Conservation (phyloP, 2,888 invertebrate species). For the Scaptomyza tumidula region DNA sequence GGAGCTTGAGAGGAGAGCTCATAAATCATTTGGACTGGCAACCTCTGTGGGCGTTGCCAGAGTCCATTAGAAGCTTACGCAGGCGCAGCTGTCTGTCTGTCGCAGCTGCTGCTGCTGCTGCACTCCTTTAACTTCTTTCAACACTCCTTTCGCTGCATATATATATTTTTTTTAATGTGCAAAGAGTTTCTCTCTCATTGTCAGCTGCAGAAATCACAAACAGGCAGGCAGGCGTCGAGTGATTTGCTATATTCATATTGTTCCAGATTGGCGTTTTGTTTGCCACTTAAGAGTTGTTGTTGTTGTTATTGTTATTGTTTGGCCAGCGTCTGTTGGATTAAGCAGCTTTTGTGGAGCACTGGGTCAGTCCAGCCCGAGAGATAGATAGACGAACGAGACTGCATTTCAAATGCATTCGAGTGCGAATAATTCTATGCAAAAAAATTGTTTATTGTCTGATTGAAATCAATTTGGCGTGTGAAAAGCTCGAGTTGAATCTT, state of each 20-base stretch:
- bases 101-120: constrained; percentile 10
- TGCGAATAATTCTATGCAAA: constrained; percentile 64
- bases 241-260: constrained; percentile 63
- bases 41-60: constrained; percentile 70
- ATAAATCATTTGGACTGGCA: constrained; percentile 70
- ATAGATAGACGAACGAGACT: neutral
- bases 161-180: too few relatives aligned
- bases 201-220: constrained; percentile 65
- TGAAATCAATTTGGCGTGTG: constrained; percentile 72
- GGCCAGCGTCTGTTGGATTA: constrained; percentile 42
- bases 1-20: constrained; percentile 50
- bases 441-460: constrained; percentile 72
- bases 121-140: neutral
- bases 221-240: constrained; percentile 46
- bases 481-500: constrained; percentile 20
- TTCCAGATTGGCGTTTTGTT: constrained; percentile 62
- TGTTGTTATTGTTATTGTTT: constrained; percentile 43
- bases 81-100: constrained; percentile 58
- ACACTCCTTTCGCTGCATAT: neutral
- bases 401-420: constrained; percentile 58
- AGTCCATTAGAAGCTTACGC: constrained; percentile 78
- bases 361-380: constrained; percentile 50
- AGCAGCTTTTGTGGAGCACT: constrained; percentile 64
- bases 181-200: constrained; percentile 59
- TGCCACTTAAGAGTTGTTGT: constrained; percentile 48